These are phyloP conservation scores for Norana najaformis DNA, from an alignment of 2,888 invertebrate genomes.

Conservation along the genomic window DNA sequence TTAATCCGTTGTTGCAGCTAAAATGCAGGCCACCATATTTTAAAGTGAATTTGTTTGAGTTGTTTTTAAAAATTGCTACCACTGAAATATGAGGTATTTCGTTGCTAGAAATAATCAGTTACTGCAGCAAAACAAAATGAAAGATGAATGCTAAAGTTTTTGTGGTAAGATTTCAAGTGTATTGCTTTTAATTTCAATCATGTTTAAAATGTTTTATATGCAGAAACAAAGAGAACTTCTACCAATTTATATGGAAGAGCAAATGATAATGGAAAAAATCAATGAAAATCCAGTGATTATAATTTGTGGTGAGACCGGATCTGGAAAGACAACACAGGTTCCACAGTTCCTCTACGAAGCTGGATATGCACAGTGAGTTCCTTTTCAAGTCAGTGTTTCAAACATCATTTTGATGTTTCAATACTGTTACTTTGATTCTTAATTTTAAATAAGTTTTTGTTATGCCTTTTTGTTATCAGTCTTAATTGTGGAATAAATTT, in stretches of 20 bases:
- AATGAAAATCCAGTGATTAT: constrained; percentile 80
- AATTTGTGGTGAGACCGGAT: constrained; percentile 85
- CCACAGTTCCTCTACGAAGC: constrained; percentile 98
- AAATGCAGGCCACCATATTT: not conserved
- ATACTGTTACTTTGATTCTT: not conserved
- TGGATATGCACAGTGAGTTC: constrained; percentile 73
- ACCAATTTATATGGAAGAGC: constrained; percentile 75
- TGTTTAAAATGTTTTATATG: not conserved
- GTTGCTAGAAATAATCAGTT: too few relatives aligned
- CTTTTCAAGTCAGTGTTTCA: not conserved
- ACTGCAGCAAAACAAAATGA: not conserved
- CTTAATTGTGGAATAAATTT: constrained; percentile 19
- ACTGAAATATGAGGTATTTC: too few relatives aligned
- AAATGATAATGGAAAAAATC: constrained; percentile 88
- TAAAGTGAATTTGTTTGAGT: too few relatives aligned
- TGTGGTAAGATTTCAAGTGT: not conserved
- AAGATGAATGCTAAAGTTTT: not conserved
- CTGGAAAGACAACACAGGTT: constrained; percentile 97
- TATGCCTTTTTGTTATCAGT: too few relatives aligned
- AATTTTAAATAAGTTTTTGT: not conserved
- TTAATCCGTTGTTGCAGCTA: not conserved
- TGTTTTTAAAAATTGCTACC: too few relatives aligned
- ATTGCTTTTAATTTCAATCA: not conserved
- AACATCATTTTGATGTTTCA: not conserved
- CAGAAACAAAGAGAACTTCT: constrained; percentile 79